phyloP scores from a whole-genome alignment of 2,113 vertebrate species.

The Platysternon megacephalum region DNA sequence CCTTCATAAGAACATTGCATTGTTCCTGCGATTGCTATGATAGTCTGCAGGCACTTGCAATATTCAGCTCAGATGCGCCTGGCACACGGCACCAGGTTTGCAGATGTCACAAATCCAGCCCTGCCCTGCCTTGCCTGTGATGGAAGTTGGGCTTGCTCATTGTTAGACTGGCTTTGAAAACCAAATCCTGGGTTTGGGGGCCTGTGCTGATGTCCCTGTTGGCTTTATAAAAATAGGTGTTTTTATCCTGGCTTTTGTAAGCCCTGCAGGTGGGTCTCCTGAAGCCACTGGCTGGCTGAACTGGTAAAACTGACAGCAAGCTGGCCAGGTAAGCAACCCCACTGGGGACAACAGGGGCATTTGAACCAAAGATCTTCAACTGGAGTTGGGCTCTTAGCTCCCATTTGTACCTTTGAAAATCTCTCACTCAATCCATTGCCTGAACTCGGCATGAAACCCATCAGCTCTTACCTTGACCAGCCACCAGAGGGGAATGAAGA shows the following conservation, averaged over 20 bases:
- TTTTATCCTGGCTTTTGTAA: background rate
- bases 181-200: background rate
- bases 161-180: background rate
- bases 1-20: background rate
- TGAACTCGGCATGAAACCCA: too few species aligned
- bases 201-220: background rate
- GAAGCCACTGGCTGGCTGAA: background rate
- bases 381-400: background rate
- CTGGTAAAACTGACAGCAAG: background rate
- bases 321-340: background rate
- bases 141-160: background rate
- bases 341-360: background rate
- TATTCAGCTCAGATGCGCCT: background rate
- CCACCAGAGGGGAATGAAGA: too few species aligned
- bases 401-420: background rate
- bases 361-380: background rate
- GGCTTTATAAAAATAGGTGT: background rate
- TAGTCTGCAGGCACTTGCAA: background rate
- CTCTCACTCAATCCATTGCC: accelerated
- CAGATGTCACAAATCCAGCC: background rate
- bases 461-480: too few species aligned
- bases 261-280: background rate
- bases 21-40: background rate
- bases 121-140: accelerated
- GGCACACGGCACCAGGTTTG: background rate